Conservation (phyloP, 2,113 vertebrate genomes). For the Anolis carolinensis region DNA sequence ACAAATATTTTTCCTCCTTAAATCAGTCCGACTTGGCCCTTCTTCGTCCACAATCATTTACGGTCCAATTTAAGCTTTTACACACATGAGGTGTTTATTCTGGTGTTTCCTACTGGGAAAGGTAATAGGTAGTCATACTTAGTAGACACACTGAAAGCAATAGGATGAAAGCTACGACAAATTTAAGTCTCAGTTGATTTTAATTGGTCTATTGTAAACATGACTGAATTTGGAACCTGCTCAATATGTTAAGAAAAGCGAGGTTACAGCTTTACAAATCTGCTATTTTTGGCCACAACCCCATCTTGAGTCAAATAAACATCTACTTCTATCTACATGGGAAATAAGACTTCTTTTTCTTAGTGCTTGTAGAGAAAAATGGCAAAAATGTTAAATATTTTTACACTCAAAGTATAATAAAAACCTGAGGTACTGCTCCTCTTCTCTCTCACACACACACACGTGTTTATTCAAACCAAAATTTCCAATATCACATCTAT, state of each 20-base stretch:
- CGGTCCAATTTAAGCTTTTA: no score
- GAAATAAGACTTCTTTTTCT: constrained; percentile 18
- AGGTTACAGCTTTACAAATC: background rate
- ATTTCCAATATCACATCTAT: constrained; percentile 35
- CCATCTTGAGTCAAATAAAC: background rate
- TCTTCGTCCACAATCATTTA: no score
- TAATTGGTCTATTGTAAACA: no score
- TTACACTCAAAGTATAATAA: constrained; percentile 14
- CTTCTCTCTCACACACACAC: background rate
- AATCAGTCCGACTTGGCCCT: no score
- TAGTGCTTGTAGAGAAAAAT: constrained; percentile 29
- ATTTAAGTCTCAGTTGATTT: no score
- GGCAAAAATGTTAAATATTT: constrained; percentile 30
- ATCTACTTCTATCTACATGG: background rate
- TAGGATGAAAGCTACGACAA: no score
- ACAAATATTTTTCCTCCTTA: no score
- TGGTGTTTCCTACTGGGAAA: no score
- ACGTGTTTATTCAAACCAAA: constrained; percentile 45
- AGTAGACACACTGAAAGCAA: no score
- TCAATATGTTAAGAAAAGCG: background rate
- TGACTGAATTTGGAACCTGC: no score
- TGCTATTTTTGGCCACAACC: background rate
- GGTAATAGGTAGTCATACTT: no score
- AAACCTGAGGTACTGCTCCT: background rate
- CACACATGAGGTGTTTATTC: no score